phyloP scores from a whole-genome alignment of 2,113 vertebrate species.

The Tenebrosternarchus preto region DNA sequence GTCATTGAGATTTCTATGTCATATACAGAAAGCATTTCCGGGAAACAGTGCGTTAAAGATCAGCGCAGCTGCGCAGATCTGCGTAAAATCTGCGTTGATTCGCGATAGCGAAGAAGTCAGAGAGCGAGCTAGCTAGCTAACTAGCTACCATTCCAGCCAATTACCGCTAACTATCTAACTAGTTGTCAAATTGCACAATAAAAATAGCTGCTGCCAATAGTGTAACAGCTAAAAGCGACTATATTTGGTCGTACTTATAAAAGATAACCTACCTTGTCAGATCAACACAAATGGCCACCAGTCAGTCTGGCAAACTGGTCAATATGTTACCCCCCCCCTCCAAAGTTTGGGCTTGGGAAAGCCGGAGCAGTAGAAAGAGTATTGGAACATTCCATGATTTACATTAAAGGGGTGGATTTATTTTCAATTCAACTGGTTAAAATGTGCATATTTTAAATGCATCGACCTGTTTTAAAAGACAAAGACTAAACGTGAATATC shows the following conservation, averaged over 20 bases:
- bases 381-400: conserved; percentile 25
- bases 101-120: background rate
- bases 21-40: background rate
- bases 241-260: background rate
- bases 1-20: background rate
- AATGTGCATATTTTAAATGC: background rate
- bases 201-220: background rate
- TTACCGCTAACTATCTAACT: too few relatives aligned
- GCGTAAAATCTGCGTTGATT: background rate
- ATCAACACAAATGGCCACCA: background rate
- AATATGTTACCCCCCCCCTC: conserved; percentile 10
- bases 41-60: background rate
- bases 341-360: background rate
- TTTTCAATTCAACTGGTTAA: background rate
- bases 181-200: too few relatives aligned
- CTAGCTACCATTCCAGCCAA: too few relatives aligned
- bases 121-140: background rate
- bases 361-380: background rate
- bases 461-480: too few relatives aligned
- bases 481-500: too few relatives aligned
- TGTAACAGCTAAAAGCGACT: background rate
- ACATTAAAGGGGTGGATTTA: background rate
- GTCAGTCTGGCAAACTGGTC: background rate
- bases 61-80: background rate
- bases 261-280: conserved; percentile 24